Conservation (phyloP, 2,888 invertebrate species). For the Adineta ricciae region DNA sequence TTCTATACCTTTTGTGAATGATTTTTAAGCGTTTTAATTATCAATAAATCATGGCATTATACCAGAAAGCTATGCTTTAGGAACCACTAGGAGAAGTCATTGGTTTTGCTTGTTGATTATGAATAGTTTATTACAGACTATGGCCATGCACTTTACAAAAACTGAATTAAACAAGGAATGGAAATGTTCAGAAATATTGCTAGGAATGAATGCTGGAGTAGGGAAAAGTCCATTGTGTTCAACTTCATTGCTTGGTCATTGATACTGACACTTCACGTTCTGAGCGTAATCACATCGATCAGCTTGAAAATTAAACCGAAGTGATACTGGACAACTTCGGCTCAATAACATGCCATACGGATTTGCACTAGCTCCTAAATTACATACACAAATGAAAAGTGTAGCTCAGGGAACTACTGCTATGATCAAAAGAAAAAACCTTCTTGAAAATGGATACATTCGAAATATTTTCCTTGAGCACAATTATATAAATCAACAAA, state of each 20-base stretch:
- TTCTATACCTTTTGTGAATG: too few species aligned
- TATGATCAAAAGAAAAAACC: background rate
- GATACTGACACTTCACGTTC: slow-evolving; percentile 24
- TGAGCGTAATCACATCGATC: slow-evolving; percentile 33
- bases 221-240: background rate
- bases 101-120: too few species aligned
- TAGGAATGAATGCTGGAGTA: background rate
- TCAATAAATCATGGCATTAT: too few species aligned
- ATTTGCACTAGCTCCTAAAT: slow-evolving; percentile 3
- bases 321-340: slow-evolving; percentile 27
- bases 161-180: too few species aligned
- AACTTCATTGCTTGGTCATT: background rate
- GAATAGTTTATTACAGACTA: too few species aligned
- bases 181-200: background rate
- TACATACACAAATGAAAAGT: background rate
- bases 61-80: too few species aligned
- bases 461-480: slow-evolving; percentile 28
- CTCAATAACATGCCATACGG: slow-evolving; percentile 31
- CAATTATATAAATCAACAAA: slow-evolving; percentile 32
- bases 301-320: slow-evolving; percentile 25
- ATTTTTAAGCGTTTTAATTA: too few species aligned
- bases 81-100: too few species aligned
- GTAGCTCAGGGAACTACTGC: too few species aligned
- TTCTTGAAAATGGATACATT: slow-evolving; percentile 34
- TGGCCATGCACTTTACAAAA: too few species aligned